phyloP scores from a whole-genome alignment of 2,113 vertebrate species.

The Urocolius indicus region DNA sequence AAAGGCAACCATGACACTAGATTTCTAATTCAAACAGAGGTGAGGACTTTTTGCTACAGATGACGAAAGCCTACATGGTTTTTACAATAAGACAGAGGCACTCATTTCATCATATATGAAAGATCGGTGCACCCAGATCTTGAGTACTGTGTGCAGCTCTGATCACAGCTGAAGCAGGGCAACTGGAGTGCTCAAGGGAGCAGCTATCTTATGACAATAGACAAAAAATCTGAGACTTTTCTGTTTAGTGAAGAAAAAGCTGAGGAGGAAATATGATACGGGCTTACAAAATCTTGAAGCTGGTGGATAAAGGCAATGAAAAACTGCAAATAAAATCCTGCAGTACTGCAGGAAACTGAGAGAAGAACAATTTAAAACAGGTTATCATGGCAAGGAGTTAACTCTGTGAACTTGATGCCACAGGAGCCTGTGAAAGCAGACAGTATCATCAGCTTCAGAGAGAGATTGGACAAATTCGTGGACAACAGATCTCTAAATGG shows the following conservation, averaged over 20 bases:
- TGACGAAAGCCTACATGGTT: slow-evolving; percentile 13
- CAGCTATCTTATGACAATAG: background rate
- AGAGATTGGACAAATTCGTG: slow-evolving; percentile 11
- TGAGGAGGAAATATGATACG: background rate
- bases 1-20: slow-evolving; percentile 23
- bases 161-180: slow-evolving; percentile 10
- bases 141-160: background rate
- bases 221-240: slow-evolving; percentile 8
- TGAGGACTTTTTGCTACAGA: slow-evolving; percentile 25
- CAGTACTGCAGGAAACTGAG: background rate
- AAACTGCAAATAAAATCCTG: slow-evolving; percentile 27
- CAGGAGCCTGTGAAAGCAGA: slow-evolving; percentile 6
- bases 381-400: background rate
- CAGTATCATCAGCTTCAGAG: slow-evolving; percentile 23
- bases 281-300: slow-evolving; percentile 28
- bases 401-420: slow-evolving; percentile 44
- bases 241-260: slow-evolving; percentile 7
- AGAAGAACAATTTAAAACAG: slow-evolving; percentile 52
- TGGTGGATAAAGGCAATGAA: slow-evolving; percentile 23
- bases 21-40: slow-evolving; percentile 43
- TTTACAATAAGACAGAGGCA: slow-evolving; percentile 42
- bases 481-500: background rate
- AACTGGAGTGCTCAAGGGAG: background rate
- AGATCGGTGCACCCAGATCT: background rate
- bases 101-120: background rate